Base-by-base conservation (phyloP, 2,797 vertebrate species). In the Crax fasciolata region DNA sequence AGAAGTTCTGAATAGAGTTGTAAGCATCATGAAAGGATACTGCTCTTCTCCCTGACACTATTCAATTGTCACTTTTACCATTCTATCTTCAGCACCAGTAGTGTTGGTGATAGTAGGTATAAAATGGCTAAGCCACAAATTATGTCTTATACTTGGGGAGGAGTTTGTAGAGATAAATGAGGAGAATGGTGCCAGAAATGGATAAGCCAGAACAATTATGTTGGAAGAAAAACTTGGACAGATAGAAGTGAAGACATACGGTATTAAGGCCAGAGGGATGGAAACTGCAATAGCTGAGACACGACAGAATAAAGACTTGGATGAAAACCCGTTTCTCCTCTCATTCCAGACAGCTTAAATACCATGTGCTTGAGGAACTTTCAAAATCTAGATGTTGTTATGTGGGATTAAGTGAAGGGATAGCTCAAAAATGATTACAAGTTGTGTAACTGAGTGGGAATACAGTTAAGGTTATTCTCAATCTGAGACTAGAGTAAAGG, bases 221-320 rank as follows among this genome's bases (percentile, higher is more conserved):
- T 80, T 90, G 81, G 75, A 78, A 95, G 84, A 79, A 94, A 84
- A 82, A 55, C 17, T 48, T 77, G 68, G 87, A 30, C 9, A 58
- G 58, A n/a, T 24, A 90, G 49, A 91, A 85, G 28, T 62, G 81
- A 85, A 92, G 72, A 68, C 51, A 68, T 81, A 89, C 5, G 49
- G 72, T 79, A 80, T 62, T 90, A 80, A 93, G 75, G 65, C 68
- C 84, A 78, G 72, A 94, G 49, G 35, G 62, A 21, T 77, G 62
- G 68, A 87, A 93, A 80, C 58, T 85, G 54, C 74, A 72, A 43
- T 68, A 93, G 41, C 46, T 89, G 87, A 92, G 65, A 66, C 11
- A 46, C 21, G 87, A 28, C 13, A 66, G 79, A 71, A 49, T 12
- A 21, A 71, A 87, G 32, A 39, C 10, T 75, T 89, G 78, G 49